Conservation (phyloP, 1,140 invertebrate genomes). For the Drosophila littoralis region DNA sequence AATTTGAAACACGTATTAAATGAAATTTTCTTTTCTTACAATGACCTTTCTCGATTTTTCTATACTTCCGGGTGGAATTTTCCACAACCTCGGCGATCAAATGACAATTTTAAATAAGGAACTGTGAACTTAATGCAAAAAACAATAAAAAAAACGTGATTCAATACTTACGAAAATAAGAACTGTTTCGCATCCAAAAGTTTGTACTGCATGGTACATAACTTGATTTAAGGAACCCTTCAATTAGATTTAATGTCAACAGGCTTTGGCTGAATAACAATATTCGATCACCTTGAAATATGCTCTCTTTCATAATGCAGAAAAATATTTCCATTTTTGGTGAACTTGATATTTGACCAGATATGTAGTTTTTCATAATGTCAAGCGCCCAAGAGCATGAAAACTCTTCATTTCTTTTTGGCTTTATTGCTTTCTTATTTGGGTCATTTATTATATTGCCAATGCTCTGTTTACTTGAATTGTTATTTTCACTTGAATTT, state of each 20-base stretch:
- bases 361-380: conserved; percentile 93
- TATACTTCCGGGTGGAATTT: too few relatives aligned
- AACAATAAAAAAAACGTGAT: background rate
- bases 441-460: conserved; percentile 48
- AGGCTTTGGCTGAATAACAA: conserved; percentile 99
- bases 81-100: too few relatives aligned
- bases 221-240: conserved; percentile 95
- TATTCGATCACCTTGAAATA: conserved; percentile 94
- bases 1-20: too few relatives aligned
- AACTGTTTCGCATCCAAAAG: conserved; percentile 93
- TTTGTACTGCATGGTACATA: conserved; percentile 90
- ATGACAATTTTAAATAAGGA: too few relatives aligned
- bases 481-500: conserved; percentile 37
- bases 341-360: conserved; percentile 96
- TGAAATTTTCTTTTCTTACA: too few relatives aligned
- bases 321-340: conserved; percentile 98
- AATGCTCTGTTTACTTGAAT: conserved; percentile 39
- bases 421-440: conserved; percentile 64
- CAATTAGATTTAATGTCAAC: conserved; percentile 98
- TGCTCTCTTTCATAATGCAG: conserved; percentile 95
- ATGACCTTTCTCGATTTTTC: too few relatives aligned
- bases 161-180: conserved; percentile 94
- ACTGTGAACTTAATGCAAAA: background rate
- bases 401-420: conserved; percentile 88
- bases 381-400: conserved; percentile 95